phyloP scores from a whole-genome alignment of 2,888 invertebrate genomes.

The Melieria picta region DNA sequence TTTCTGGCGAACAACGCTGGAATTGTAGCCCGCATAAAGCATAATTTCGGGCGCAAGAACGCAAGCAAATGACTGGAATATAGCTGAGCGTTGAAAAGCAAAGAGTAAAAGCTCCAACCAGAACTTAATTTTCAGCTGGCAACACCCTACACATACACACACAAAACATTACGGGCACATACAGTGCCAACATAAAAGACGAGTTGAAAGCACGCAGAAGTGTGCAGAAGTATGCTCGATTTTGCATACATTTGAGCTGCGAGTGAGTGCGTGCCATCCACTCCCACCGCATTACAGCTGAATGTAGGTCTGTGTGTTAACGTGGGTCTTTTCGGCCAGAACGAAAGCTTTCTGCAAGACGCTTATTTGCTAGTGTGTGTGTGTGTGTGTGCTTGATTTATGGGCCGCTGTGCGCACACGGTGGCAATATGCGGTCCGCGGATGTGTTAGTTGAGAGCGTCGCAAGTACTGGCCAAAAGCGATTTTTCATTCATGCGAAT shows the following conservation, averaged over 20 bases:
- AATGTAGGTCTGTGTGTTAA: conserved; percentile 47
- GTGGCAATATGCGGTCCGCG: neutral
- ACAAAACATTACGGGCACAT: conserved; percentile 9
- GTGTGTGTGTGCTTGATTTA: conserved; percentile 38
- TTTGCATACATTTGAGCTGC: neutral
- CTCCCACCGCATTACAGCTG: conserved; percentile 27
- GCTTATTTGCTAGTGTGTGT: conserved; percentile 28
- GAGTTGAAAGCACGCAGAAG: conserved; percentile 31
- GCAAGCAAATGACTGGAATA: neutral
- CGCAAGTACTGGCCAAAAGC: neutral
- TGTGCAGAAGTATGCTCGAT: neutral
- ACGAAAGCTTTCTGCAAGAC: conserved; percentile 18
- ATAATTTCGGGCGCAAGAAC: neutral
- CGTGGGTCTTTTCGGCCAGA: conserved; percentile 20
- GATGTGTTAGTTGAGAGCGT: conserved; percentile 7
- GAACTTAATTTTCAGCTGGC: neutral
- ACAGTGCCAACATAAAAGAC: conserved; percentile 5
- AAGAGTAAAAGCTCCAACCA: neutral
- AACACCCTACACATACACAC: neutral
- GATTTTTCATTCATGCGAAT: conserved; percentile 62
- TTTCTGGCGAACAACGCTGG: neutral
- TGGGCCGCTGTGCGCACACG: neutral
- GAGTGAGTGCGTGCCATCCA: conserved; percentile 20
- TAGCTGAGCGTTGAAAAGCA: neutral
- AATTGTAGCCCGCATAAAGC: neutral